Evolutionary conservation across 2,113 vertebrate species (phyloP).

Genomic region (Plotosus lineatus): DNA sequence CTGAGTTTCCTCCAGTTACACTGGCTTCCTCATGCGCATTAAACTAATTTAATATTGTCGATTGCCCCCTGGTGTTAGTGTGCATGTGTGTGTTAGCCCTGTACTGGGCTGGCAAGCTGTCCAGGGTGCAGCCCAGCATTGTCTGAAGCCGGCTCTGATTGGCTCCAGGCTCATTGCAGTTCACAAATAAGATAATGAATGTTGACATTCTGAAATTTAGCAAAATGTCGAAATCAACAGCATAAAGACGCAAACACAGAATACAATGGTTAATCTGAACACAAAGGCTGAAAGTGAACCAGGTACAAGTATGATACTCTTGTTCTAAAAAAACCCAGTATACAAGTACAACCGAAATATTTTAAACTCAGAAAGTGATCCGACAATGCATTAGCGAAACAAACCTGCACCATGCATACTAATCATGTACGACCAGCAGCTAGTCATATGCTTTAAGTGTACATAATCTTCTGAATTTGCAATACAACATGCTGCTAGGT

Average conservation of each 20-base stretch:
- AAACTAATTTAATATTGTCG: too few relatives aligned
- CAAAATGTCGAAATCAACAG: too few relatives aligned
- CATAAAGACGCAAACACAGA: not conserved
- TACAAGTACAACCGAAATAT: not conserved
- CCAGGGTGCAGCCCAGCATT: too few relatives aligned
- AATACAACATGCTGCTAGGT: not conserved
- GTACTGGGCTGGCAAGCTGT: too few relatives aligned
- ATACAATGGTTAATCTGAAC: not conserved
- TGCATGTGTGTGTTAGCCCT: too few relatives aligned
- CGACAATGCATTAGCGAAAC: not conserved
- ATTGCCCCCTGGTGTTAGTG: too few relatives aligned
- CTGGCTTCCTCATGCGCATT: too few relatives aligned
- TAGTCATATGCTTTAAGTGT: not conserved
- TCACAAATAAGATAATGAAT: too few relatives aligned
- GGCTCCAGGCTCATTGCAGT: too few relatives aligned
- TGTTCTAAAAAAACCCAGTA: not conserved
- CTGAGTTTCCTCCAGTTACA: too few relatives aligned
- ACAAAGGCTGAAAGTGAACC: not conserved
- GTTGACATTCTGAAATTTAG: too few relatives aligned
- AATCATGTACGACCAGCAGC: not conserved
- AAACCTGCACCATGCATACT: not conserved
- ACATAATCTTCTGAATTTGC: not conserved
- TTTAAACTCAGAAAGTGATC: not conserved
- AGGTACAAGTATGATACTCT: not conserved
- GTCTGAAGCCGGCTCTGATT: too few relatives aligned